phyloP scores from a whole-genome alignment of 1,140 invertebrate genomes.

The Ephestia elutella region DNA sequence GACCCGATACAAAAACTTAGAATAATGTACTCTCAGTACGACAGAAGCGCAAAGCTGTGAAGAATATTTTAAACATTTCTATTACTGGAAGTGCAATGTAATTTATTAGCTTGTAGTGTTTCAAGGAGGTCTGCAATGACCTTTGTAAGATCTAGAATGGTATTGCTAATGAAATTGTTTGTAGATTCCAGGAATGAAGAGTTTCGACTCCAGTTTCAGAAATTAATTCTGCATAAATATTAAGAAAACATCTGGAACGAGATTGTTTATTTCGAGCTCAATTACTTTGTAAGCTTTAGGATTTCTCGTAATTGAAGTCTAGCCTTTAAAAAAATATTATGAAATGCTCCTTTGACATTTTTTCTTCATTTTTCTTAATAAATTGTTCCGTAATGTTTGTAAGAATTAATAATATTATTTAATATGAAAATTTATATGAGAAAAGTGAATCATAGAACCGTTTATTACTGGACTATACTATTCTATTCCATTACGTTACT shows the following conservation, averaged over 20 bases:
- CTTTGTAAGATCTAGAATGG: not conserved
- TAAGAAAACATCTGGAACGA: not conserved
- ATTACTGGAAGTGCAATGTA: conserved; percentile 7
- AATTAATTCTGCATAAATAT: not conserved
- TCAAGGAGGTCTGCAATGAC: not conserved
- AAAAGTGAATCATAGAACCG: too few relatives aligned
- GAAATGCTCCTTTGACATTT: too few relatives aligned
- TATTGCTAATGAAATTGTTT: conserved; percentile 1
- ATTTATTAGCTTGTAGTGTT: not conserved
- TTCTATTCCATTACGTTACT: not conserved
- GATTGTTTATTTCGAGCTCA: too few relatives aligned
- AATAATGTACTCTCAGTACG: conserved; percentile 21
- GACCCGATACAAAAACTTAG: conserved; percentile 25
- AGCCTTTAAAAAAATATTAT: too few relatives aligned
- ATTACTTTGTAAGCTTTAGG: too few relatives aligned
- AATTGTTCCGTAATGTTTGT: too few relatives aligned
- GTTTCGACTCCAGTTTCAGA: not conserved
- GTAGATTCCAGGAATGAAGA: not conserved
- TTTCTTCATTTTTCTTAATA: too few relatives aligned
- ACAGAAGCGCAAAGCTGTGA: conserved; percentile 14
- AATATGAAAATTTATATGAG: too few relatives aligned
- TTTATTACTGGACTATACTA: too few relatives aligned
- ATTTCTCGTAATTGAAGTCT: too few relatives aligned
- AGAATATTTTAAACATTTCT: conserved; percentile 10
- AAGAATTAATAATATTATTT: too few relatives aligned